Conservation (phyloP, 2,113 vertebrate genomes). For the Pelecanus crispus region DNA sequence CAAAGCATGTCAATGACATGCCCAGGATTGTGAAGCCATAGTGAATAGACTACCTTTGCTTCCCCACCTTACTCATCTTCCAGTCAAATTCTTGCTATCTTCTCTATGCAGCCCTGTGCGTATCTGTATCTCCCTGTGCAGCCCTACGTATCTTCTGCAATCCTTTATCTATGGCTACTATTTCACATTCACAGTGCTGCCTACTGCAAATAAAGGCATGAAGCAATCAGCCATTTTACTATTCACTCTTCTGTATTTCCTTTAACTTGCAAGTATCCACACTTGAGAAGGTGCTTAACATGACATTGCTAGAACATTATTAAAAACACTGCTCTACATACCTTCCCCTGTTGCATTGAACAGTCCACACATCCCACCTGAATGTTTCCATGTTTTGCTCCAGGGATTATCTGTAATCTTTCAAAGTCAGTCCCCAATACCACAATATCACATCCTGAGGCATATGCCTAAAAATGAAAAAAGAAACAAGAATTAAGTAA, state of each 20-base stretch:
- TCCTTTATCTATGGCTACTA: neutral
- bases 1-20: neutral
- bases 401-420: constrained; percentile 96
- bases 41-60: neutral
- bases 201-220: neutral
- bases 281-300: neutral
- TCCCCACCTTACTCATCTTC: neutral
- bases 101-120: accelerated
- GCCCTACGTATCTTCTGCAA: neutral
- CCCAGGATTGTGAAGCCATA: neutral
- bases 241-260: neutral
- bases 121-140: neutral
- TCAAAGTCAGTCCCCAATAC: constrained; percentile 96
- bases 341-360: constrained; percentile 91
- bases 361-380: constrained; percentile 97
- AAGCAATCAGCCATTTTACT: neutral
- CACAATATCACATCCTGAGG: constrained; percentile 96
- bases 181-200: neutral
- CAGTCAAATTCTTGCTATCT: neutral
- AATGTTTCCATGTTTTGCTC: constrained; percentile 95
- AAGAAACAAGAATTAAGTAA: neutral
- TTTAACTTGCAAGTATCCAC: neutral
- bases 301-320: neutral
- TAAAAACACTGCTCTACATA: constrained; percentile 59
- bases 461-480: constrained; percentile 82